Evolutionary conservation across 2,797 vertebrate species (phyloP), one percentile per base, ranked within the genome.

Genomic region (Silurus aristotelis): DNA sequence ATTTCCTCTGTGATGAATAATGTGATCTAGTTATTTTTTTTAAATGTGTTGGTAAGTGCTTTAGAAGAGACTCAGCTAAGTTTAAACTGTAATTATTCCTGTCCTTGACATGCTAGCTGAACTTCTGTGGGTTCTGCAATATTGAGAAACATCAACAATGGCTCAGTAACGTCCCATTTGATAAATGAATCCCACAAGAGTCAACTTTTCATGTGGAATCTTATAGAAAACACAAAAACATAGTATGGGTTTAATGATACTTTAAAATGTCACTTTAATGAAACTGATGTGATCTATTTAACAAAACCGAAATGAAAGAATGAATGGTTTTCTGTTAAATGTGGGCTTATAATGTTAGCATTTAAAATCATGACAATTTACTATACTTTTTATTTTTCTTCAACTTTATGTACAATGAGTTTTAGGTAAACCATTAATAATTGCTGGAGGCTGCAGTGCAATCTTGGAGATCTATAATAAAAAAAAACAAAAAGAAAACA

Each of bases 131-230:
- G 78, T 80, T 80, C 15, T 66, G 38, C 38, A 46, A 15, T 79
- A 46, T 17, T 63, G 3, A 25, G 72, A 25, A 80, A 48, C 20
- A 79, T 43, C 25, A 58, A 13, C n/a, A 6, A 80, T 66, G 78
- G 52, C 61, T 80, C 43, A 80, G 52, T 52, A 48, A n/a, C 77
- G 1, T 4, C 38, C 38, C n/a, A 9, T 63, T 79, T 79, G 77
- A 64, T 79, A 56, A 6, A 64, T 64, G 3, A 17, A 43, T 48
- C 48, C 60, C 60, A 25, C 77, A 64, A 80, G 38, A 63, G 60
- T 64, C 2, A 12, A 63, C 60, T 64, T 63, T 79, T 79, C 58
- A 79, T 79, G 77, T 79, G 22, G 60, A 78, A 43, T 7, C 55
- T 22, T 78, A 10, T 22, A 9, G 56, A 78, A 79, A 46, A 46